Evolutionary conservation across 2,797 vertebrate genomes (phyloP).

Genomic region (Oreochromis mossambicus): DNA sequence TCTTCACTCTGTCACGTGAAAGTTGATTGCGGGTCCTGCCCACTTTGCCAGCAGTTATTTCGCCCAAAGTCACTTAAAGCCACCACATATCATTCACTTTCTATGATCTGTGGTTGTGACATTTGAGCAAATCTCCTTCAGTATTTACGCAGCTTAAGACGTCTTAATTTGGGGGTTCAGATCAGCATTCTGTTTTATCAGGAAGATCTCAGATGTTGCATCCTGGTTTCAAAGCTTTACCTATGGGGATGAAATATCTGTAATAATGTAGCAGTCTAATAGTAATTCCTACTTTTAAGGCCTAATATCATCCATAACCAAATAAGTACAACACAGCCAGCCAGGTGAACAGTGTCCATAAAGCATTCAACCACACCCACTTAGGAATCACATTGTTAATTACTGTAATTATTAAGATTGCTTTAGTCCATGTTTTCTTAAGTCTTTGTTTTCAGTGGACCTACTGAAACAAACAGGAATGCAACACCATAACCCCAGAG

Average conservation of each 20-base stretch:
- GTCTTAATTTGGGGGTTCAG: not conserved
- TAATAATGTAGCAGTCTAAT: not conserved
- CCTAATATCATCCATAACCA: not conserved
- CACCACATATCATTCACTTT: not conserved
- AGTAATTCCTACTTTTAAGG: not conserved
- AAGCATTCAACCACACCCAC: not conserved
- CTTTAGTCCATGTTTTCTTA: not conserved
- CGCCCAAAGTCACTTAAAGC: not conserved
- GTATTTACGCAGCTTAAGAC: not conserved
- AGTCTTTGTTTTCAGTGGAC: not conserved
- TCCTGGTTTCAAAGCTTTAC: not conserved
- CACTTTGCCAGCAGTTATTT: not conserved
- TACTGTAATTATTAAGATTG: not conserved
- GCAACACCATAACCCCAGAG: not conserved
- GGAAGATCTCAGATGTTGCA: not conserved
- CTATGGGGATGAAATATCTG: not conserved
- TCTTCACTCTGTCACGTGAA: not conserved
- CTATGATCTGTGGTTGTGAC: not conserved
- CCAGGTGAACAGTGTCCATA: not conserved
- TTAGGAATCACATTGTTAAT: not conserved
- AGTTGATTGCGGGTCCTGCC: not conserved
- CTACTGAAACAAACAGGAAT: not conserved
- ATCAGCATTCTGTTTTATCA: not conserved
- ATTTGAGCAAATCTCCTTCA: not conserved
- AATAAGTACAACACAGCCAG: not conserved